Base-by-base conservation (phyloP, 1,140 invertebrate genomes). In the Saxidomus purpurata region DNA sequence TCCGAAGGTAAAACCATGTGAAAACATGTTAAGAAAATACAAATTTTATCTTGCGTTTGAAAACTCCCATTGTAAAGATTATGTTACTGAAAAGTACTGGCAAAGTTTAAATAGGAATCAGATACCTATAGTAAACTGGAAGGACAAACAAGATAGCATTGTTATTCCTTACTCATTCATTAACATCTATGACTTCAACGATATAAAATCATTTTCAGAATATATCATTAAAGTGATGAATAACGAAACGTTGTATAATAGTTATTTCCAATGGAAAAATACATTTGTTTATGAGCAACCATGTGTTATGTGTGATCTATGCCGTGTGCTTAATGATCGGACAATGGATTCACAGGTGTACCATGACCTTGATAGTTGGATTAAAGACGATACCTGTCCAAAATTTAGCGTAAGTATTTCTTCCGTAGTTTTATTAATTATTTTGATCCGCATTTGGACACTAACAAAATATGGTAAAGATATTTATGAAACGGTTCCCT, bases 151-250 rank as follows among this genome's bases (percentile, higher is more conserved):
- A 17, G 82, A 90, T 49, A 89, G 91, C 76, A 59, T 94, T 6
- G 93, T 93, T 22, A 93, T 95, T 0, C 95, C 98, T 91, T 97
- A 98, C 91, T 99, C 98, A 0, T 98, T 97, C 94, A 98, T 99
- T 34, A 98, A 99, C 96, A 98, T 99, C 0, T 98, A 99, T 93
- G 98, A 99, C 95, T 99, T 99, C 94, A 97, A 97, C 2, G 97
- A 97, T 17, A 97, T 98, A 0, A 97, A 97, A 92, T 97, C 98
- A 91, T 95, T 99, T 36, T 98, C 98, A 3, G 97, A 97, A 1
- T 99, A 99, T 95, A 96, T 99, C 25, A 97, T 97, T 80, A 96
- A 97, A 43, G 81, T 94, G 13, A 83, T 36, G 47, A 81, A 61
- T 17, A 93, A 94, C 76, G 92, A 95, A n/a, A 91, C 91, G 0